A percentile compares a stretch with the other conserved stretches of the same genome.
Conservation (phyloP, 1,140 invertebrate species). For the Nebria ingens region DNA sequence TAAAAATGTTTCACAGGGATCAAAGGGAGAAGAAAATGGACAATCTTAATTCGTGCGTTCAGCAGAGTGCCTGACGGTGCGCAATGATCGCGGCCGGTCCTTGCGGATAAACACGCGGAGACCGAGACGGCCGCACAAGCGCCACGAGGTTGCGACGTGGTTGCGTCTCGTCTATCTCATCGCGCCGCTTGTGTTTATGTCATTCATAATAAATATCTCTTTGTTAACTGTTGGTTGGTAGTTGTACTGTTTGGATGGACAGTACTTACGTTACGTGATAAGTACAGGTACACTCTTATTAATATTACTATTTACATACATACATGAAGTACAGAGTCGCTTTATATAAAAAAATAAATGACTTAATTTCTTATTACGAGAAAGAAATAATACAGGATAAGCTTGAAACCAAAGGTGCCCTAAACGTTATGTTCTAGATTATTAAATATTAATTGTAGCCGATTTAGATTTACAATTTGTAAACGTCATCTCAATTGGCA, state of each 20-base stretch:
- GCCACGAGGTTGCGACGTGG: too few relatives aligned
- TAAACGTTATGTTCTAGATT: conserved; percentile 36
- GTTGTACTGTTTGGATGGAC: conserved; percentile 26
- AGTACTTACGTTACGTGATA: conserved; percentile 26
- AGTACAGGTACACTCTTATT: conserved; percentile 21
- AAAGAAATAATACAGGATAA: conserved; percentile 24
- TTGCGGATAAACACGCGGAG: neutral
- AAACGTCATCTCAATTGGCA: neutral
- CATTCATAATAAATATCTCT: conserved; percentile 17
- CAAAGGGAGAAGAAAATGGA: conserved; percentile 59
- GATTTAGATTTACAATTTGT: conserved; percentile 9
- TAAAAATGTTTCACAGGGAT: conserved; percentile 46
- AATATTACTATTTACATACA: conserved; percentile 8
- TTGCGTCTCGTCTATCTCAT: neutral
- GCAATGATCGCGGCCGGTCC: conserved; percentile 23
- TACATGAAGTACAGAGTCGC: conserved; percentile 8
- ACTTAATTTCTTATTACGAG: conserved; percentile 20
- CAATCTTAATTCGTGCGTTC: conserved; percentile 46
- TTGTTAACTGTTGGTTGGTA: conserved; percentile 29
- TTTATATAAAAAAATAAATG: conserved; percentile 10
- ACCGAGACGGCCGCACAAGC: neutral
- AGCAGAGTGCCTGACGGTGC: conserved; percentile 34
- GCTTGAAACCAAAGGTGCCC: conserved; percentile 39
- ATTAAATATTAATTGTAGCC: conserved; percentile 13
- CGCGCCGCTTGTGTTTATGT: conserved; percentile 8